Evolutionary conservation across 2,797 vertebrate genomes (phyloP).

Genomic region (Todus mexicanus): DNA sequence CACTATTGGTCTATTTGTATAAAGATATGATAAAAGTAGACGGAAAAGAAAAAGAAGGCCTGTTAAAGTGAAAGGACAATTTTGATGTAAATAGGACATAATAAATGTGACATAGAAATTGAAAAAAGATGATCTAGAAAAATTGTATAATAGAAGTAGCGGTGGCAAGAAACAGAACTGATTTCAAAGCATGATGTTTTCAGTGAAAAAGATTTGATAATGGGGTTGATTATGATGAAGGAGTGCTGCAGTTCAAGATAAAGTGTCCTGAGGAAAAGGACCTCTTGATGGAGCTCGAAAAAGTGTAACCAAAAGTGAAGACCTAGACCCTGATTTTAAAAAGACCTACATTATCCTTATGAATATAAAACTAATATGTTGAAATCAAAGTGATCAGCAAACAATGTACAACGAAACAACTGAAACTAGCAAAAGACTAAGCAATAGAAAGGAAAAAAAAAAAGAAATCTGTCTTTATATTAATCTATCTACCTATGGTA

Average conservation of each 20-base stretch:
- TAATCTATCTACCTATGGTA: background rate
- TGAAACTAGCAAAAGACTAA: background rate
- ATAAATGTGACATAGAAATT: background rate
- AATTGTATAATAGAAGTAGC: background rate
- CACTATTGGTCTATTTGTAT: background rate
- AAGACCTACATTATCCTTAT: background rate
- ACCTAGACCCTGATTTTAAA: background rate
- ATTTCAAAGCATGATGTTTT: background rate
- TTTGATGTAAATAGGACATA: background rate
- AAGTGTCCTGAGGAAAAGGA: background rate
- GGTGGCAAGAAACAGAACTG: background rate
- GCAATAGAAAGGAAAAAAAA: background rate
- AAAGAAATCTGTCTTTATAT: background rate
- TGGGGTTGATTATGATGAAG: background rate
- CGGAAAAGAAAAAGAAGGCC: background rate
- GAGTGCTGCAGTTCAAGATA: background rate
- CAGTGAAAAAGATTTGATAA: background rate
- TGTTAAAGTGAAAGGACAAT: background rate
- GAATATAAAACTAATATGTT: background rate
- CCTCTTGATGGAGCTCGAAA: background rate
- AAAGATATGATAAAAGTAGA: background rate
- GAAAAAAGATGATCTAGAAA: background rate
- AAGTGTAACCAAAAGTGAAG: background rate
- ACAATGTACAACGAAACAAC: background rate
- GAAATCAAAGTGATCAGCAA: background rate